phyloP scores from a whole-genome alignment of 2,888 invertebrate genomes.

The Chalcosyrphus nemorum region DNA sequence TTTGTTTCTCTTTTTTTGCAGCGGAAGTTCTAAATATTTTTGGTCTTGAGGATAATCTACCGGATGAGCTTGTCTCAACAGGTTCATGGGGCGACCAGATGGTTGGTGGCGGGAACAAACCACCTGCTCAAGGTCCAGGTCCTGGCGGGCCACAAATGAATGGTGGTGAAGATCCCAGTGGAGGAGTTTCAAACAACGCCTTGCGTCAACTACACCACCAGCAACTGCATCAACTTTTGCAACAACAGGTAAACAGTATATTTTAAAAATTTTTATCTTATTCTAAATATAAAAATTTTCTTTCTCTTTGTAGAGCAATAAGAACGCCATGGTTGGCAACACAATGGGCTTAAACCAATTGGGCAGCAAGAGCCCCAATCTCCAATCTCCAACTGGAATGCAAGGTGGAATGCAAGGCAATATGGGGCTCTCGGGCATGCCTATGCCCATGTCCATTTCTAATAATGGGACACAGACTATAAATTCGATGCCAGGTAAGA shows the following conservation, averaged over 20 bases:
- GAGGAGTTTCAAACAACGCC: constrained; percentile 83
- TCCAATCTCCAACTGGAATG: constrained; percentile 93
- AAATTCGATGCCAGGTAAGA: constrained; percentile 87
- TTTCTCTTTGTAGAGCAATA: constrained; percentile 77
- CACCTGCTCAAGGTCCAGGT: constrained; percentile 91
- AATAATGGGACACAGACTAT: constrained; percentile 89
- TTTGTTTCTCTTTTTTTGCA: constrained; percentile 24
- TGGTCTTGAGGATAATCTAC: constrained; percentile 95
- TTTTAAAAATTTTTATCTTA: neutral
- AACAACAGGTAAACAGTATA: constrained; percentile 84
- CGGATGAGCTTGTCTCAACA: constrained; percentile 92
- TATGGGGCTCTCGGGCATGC: constrained; percentile 85
- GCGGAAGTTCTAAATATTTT: constrained; percentile 92
- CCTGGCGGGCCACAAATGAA: constrained; percentile 87
- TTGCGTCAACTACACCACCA: constrained; percentile 83
- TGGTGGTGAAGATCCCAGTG: constrained; percentile 88
- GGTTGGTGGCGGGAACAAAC: constrained; percentile 85
- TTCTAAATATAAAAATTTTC: neutral
- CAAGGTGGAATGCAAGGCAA: constrained; percentile 90
- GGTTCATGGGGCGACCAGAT: constrained; percentile 88
- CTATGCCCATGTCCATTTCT: constrained; percentile 88
- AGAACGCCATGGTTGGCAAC: constrained; percentile 82
- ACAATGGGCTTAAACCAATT: constrained; percentile 89
- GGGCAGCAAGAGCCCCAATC: constrained; percentile 91
- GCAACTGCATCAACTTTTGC: constrained; percentile 87